Percentiles rank a stretch among this genome's conserved stretches.
phyloP scores from a whole-genome alignment of 1,140 invertebrate genomes.

The Cotesia chilonis region DNA sequence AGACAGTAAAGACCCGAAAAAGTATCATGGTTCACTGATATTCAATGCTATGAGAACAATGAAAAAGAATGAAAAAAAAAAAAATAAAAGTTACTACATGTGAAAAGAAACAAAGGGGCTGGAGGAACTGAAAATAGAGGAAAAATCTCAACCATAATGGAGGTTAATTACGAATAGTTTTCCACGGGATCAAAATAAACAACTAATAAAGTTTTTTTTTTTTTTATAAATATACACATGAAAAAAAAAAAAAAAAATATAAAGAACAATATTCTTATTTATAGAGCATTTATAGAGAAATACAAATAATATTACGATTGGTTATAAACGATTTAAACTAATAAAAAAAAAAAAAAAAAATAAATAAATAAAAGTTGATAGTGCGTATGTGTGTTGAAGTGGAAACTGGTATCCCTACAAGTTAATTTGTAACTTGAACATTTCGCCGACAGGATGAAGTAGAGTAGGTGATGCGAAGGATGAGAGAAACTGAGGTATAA shows the following conservation, averaged over 20 bases:
- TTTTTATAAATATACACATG: too few species aligned
- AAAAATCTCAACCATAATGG: slow-evolving; percentile 45
- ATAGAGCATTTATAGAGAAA: slow-evolving; percentile 1
- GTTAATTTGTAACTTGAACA: slow-evolving; percentile 65
- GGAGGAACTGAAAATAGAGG: background rate
- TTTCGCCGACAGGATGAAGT: slow-evolving; percentile 47
- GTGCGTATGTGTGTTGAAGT: slow-evolving; percentile 47
- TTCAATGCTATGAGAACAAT: background rate
- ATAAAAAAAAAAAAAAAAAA: background rate
- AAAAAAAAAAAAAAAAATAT: too few species aligned
- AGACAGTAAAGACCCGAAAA: background rate
- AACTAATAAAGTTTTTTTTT: slow-evolving; percentile 3
- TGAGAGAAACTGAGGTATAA: slow-evolving; percentile 4
- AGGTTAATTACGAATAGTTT: slow-evolving; percentile 50
- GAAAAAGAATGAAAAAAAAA: slow-evolving; percentile 4
- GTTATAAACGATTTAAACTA: background rate
- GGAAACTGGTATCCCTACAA: slow-evolving; percentile 61
- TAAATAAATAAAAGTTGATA: background rate
- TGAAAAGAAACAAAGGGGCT: background rate
- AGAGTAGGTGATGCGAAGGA: slow-evolving; percentile 23
- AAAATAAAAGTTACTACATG: slow-evolving; percentile 1
- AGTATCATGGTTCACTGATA: background rate
- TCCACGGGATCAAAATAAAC: slow-evolving; percentile 37
- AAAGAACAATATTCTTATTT: background rate
- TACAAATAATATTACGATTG: too few species aligned